A percentile compares a stretch with the other conserved stretches of the same genome.
phyloP scores from a whole-genome alignment of 2,797 vertebrate genomes.

The Hydrophis major region DNA sequence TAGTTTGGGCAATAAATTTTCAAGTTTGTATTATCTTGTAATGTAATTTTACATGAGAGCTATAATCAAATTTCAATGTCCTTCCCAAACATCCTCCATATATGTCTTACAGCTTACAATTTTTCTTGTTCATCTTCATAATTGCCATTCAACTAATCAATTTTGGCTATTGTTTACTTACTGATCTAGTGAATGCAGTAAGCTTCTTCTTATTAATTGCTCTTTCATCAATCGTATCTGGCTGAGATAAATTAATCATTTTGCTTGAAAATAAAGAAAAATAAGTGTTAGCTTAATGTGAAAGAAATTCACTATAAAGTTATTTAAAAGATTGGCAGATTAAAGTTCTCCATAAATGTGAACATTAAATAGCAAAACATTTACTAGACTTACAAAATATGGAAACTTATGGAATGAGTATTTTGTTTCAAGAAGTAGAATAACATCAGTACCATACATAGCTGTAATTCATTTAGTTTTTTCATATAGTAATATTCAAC shows the following conservation, averaged over 20 bases:
- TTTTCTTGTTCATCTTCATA: not conserved
- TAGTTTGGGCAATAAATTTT: not conserved
- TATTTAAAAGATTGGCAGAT: not conserved
- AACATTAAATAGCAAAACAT: constrained; percentile 8
- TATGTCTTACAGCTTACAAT: not conserved
- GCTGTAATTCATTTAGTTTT: not conserved
- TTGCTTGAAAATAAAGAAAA: constrained; percentile 77
- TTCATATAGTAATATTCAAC: not conserved
- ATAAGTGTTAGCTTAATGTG: constrained; percentile 28
- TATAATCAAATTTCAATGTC: not conserved
- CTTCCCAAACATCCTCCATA: not conserved
- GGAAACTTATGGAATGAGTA: not conserved
- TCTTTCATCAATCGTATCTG: constrained; percentile 95
- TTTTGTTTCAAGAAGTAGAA: not conserved
- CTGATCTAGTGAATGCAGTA: constrained; percentile 90
- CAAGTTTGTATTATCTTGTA: not conserved
- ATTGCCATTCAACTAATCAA: not conserved
- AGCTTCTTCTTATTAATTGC: constrained; percentile 95
- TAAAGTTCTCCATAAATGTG: not conserved
- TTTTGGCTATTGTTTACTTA: constrained; percentile 73
- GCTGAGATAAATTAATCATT: constrained; percentile 95
- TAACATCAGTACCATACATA: not conserved
- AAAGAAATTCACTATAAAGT: not conserved
- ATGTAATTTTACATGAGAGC: not conserved
- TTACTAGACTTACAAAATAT: not conserved